Evolutionary conservation across 1,140 invertebrate species (phyloP), one percentile per base, ranked within the genome.

Genomic region (Steinernema feltiae): DNA sequence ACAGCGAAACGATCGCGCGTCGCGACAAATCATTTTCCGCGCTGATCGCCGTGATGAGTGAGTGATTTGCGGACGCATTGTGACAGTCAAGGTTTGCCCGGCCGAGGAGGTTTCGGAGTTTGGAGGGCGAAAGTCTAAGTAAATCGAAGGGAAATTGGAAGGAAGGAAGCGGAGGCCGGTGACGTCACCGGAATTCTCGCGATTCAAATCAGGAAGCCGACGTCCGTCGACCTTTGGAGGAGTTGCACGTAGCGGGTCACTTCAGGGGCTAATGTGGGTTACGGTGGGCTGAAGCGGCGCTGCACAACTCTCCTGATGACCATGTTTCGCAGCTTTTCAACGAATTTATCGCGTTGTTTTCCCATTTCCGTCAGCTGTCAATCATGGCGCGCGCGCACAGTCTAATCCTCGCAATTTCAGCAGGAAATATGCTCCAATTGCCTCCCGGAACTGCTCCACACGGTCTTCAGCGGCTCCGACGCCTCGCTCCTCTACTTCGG

Each of bases 401-500:
- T 18, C 35, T 41, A 63, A 63, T 27, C 53, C 53, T 63, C 24
- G 2, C 12, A 15, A 7, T 63, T 63, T 3, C 53, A 63, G 53
- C 53, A 63, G 24, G 53, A 63, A 63, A 63, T 63, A 7, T 63
- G 53, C 24, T 63, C 53, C 12, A 63, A 63, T 27, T 63, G 53
- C 24, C 53, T 63, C 24, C 53, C 53, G 7, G 53, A 63, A 27
- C 53, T 63, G 12, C 53, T 63, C 12, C 53, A 63, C 24, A 63
- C 53, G 7, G 53, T 63, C 24, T 63, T 63, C 53, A 63, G 53
- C 24, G 53, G 53, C 2, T 63, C 53, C 15, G 53, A 63, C 24
- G 53, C 53, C 3, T 63, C 53, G 24, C 53, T 63, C 24, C 53
- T 63, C 53, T 63, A 63, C 53, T 63, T 63, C 53, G 53, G 53